Conservation (phyloP, 2,888 invertebrate species). For the Parnassius apollo region DNA sequence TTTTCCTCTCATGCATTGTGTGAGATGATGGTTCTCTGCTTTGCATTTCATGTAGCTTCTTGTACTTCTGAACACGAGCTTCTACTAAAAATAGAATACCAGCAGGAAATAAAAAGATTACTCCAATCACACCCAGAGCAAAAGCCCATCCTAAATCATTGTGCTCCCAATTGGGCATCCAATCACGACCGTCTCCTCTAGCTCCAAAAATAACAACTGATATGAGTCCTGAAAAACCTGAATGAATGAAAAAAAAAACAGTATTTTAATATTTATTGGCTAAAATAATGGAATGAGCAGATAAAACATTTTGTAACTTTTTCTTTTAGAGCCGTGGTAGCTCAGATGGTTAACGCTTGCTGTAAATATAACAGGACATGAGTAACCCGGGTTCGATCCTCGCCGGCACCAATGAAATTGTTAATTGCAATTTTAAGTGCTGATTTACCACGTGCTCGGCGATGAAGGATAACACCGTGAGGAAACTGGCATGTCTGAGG, state of each 20-base stretch:
- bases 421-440: too few species aligned
- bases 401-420: too few species aligned
- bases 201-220: constrained; percentile 94
- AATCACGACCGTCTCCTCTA: constrained; percentile 93
- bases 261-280: too few species aligned
- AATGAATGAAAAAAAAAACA: constrained; percentile 35
- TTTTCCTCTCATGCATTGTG: constrained; percentile 84
- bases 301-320: too few species aligned
- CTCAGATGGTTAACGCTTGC: too few species aligned
- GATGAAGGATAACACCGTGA: too few species aligned
- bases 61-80: constrained; percentile 88
- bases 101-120: constrained; percentile 86
- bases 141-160: constrained; percentile 97
- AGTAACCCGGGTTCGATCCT: too few species aligned
- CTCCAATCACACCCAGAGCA: constrained; percentile 91
- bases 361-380: too few species aligned
- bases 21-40: constrained; percentile 85
- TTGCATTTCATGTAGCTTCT: constrained; percentile 85
- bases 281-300: too few species aligned
- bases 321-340: too few species aligned
- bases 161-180: constrained; percentile 98
- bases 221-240: constrained; percentile 90
- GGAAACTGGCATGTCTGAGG: too few species aligned
- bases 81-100: constrained; percentile 92
- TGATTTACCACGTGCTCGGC: too few species aligned